Conservation (phyloP, 2,797 vertebrate species). For the Sebastes iracundus region DNA sequence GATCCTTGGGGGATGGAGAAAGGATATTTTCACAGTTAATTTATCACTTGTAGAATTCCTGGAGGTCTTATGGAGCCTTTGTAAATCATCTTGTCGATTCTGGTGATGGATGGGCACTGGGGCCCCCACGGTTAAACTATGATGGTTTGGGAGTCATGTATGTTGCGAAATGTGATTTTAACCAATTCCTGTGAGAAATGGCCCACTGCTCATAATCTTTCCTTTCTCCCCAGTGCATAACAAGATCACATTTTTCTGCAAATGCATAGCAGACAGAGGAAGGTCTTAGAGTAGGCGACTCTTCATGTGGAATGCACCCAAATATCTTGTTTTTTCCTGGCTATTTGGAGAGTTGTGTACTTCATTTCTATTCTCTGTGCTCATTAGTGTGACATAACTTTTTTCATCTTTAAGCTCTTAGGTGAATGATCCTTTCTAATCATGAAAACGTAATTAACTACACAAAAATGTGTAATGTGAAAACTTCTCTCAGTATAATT, state of each 20-base stretch:
- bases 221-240: background rate
- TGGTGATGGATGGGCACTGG: slow-evolving; percentile 64
- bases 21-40: slow-evolving; percentile 57
- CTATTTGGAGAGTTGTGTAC: slow-evolving; percentile 4
- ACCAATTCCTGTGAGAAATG: slow-evolving; percentile 47
- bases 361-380: slow-evolving; percentile 15
- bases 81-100: slow-evolving; percentile 64
- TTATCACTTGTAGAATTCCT: slow-evolving; percentile 62
- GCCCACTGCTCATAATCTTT: slow-evolving; percentile 26
- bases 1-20: slow-evolving; percentile 22
- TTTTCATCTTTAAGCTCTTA: slow-evolving; percentile 4
- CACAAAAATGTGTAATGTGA: slow-evolving; percentile 22
- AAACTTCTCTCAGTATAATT: slow-evolving; percentile 25
- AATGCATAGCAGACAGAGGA: slow-evolving; percentile 19
- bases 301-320: slow-evolving; percentile 3
- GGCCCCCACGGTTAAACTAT: slow-evolving; percentile 43
- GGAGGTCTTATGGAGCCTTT: slow-evolving; percentile 46
- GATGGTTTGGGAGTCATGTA: slow-evolving; percentile 52
- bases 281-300: background rate
- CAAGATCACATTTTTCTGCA: slow-evolving; percentile 1
- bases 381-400: slow-evolving; percentile 26
- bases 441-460: slow-evolving; percentile 33
- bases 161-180: slow-evolving; percentile 53
- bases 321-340: slow-evolving; percentile 2
- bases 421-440: slow-evolving; percentile 30